A percentile compares a stretch with the other conserved stretches of the same genome.
phyloP scores from a whole-genome alignment of 2,797 vertebrate species.

The Rhinichthys osculus region DNA sequence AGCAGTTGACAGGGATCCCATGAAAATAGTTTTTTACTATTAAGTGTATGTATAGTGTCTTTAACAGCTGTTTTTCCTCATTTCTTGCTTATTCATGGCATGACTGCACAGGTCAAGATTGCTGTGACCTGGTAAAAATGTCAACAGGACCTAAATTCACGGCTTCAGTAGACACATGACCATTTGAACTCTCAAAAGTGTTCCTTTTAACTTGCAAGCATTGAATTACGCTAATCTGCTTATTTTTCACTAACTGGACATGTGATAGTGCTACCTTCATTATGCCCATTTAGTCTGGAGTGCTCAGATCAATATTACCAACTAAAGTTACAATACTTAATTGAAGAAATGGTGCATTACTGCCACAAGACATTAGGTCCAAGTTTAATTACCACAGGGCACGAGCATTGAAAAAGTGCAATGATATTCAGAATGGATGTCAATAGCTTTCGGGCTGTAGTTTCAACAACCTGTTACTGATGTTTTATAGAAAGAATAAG shows the following conservation, averaged over 20 bases:
- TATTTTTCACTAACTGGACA: constrained; percentile 25
- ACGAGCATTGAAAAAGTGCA: not conserved
- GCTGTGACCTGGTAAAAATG: constrained; percentile 23
- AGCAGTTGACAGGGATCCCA: not conserved
- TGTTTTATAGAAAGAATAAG: not conserved
- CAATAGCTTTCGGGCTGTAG: not conserved
- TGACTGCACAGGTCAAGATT: not conserved
- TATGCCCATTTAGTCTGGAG: constrained; percentile 11
- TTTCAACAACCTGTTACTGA: not conserved
- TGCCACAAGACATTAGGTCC: constrained; percentile 2
- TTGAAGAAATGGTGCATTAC: constrained; percentile 24
- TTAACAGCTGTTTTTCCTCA: not conserved
- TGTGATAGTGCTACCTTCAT: constrained; percentile 31
- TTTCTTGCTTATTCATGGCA: constrained; percentile 1
- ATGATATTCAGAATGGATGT: not conserved
- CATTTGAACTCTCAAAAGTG: not conserved
- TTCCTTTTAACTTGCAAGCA: constrained; percentile 8
- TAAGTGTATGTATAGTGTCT: not conserved
- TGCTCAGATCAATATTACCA: constrained; percentile 34
- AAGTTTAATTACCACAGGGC: not conserved
- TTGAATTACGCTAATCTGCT: constrained; percentile 26
- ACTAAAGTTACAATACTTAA: constrained; percentile 6
- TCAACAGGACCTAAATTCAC: not conserved
- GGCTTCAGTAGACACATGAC: not conserved
- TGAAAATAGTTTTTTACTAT: not conserved